These are phyloP conservation scores for Muscicapa comitata DNA, from an alignment of 2,797 vertebrate species.

Conservation along the genomic window DNA sequence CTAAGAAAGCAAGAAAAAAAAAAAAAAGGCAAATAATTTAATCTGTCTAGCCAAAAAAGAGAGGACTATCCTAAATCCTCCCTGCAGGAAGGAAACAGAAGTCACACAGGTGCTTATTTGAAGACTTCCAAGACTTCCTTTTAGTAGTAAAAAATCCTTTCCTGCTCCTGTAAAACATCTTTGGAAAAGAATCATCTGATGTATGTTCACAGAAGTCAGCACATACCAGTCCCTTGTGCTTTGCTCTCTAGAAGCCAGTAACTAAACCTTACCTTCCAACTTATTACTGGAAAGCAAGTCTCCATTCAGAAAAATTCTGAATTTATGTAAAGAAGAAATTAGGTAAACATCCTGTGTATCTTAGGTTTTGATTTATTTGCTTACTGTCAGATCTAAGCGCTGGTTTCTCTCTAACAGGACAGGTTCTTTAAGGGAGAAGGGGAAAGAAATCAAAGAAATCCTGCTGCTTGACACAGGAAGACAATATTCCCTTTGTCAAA, in stretches of 20 bases:
- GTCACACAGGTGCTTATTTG: neutral
- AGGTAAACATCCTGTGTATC: neutral
- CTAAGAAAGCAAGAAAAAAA: neutral
- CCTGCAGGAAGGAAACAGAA: neutral
- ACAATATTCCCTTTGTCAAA: neutral
- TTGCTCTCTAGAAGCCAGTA: neutral
- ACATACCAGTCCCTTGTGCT: rapidly evolving
- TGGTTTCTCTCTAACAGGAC: neutral
- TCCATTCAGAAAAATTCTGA: neutral
- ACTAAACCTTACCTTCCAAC: neutral
- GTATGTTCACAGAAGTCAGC: neutral
- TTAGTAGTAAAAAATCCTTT: neutral
- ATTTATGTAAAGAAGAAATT: neutral
- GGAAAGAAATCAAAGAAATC: neutral
- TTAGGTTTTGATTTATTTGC: neutral
- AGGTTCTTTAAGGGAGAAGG: neutral
- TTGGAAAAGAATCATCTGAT: neutral
- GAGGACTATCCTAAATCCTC: neutral
- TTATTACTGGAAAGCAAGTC: neutral
- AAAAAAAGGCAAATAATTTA: neutral
- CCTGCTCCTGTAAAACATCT: neutral
- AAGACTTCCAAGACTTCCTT: neutral
- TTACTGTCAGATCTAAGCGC: neutral
- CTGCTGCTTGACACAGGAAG: neutral
- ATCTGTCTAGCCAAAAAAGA: neutral